Conservation (phyloP, 2,113 vertebrate genomes). For the Scortum barcoo region DNA sequence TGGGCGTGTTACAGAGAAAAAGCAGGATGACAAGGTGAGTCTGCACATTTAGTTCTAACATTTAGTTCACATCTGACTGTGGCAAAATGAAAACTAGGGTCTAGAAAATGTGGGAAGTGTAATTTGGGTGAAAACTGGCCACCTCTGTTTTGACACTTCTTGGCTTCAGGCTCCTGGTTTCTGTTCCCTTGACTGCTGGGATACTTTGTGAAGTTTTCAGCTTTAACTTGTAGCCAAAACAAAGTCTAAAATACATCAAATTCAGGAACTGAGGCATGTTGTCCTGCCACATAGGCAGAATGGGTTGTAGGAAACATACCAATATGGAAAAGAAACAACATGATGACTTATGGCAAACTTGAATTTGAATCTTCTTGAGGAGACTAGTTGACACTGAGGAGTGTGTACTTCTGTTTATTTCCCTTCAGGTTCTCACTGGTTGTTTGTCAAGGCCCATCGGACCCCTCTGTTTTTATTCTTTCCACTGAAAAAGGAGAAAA, state of each 20-base stretch:
- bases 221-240: too few relatives aligned
- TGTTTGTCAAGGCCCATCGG: background rate
- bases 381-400: background rate
- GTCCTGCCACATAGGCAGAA: background rate
- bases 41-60: background rate
- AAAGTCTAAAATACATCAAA: background rate
- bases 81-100: background rate
- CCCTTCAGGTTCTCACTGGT: background rate
- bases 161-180: background rate
- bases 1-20: background rate
- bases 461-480: background rate
- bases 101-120: background rate
- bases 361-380: background rate
- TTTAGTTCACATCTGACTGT: background rate
- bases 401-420: background rate
- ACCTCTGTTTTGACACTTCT: background rate
- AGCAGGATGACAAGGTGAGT: background rate
- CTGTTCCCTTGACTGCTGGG: background rate
- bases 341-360: background rate
- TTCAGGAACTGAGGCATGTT: background rate
- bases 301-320: background rate
- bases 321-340: background rate
- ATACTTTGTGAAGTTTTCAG: too few relatives aligned
- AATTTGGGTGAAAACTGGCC: background rate
- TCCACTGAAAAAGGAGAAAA: conserved; percentile 3